Evolutionary conservation across 2,797 vertebrate genomes (phyloP).

Genomic region (Sebastes minor): DNA sequence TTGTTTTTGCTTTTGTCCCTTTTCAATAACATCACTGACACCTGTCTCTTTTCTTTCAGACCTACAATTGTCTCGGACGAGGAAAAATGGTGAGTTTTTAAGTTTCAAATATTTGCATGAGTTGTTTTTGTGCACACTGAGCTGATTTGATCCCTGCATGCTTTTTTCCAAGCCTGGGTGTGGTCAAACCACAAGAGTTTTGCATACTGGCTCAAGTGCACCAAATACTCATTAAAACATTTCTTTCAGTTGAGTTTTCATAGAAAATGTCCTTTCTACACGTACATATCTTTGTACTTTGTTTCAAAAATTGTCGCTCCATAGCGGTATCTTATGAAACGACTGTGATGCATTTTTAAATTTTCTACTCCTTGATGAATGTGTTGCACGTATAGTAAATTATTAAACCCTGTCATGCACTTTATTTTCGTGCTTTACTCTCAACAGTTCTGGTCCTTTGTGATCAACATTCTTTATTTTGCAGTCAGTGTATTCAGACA

Average conservation of each 20-base stretch:
- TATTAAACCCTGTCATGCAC: not conserved
- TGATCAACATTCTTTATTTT: slow-evolving; percentile 1
- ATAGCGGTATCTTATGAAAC: not conserved
- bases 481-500: slow-evolving; percentile 7
- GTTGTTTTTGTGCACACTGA: not conserved
- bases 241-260: not conserved
- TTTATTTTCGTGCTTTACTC: not conserved
- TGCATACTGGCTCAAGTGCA: not conserved
- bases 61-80: slow-evolving; percentile 78
- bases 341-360: not conserved
- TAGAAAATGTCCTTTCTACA: not conserved
- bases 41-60: slow-evolving; percentile 69
- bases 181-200: slow-evolving; percentile 30
- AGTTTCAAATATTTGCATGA: not conserved
- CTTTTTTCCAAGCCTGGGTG: slow-evolving; percentile 27
- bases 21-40: not conserved
- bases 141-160: slow-evolving; percentile 3
- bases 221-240: not conserved
- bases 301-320: not conserved
- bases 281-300: not conserved
- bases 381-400: not conserved
- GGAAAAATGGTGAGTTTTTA: slow-evolving; percentile 82
- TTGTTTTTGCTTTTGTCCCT: not conserved
- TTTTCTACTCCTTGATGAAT: not conserved
- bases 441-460: not conserved